These are phyloP conservation scores for Drosophila pseudoobscura DNA, from an alignment of 1,140 invertebrate species.

Conservation along the genomic window DNA sequence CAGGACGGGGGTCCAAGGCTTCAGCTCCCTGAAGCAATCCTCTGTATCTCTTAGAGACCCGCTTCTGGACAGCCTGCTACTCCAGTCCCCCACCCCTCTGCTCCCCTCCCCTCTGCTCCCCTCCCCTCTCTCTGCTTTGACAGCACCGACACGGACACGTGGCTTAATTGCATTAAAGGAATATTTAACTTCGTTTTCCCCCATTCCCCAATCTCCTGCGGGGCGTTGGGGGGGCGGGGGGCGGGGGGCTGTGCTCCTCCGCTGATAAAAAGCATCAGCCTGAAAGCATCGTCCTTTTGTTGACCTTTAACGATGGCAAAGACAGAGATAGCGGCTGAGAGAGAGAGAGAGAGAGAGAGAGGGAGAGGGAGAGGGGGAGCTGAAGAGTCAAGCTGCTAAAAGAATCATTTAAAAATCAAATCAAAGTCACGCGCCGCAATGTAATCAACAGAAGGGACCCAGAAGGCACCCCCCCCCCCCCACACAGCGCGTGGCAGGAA, in stretches of 20 bases:
- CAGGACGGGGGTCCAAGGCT: too few relatives aligned
- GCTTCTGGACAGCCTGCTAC: too few relatives aligned
- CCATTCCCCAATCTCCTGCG: neutral
- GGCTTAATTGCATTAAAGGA: slow-evolving; percentile 67
- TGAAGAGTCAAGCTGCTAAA: slow-evolving; percentile 60
- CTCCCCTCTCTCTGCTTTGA: slow-evolving; percentile 16
- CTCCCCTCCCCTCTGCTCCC: too few relatives aligned
- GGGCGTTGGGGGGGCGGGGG: too few relatives aligned
- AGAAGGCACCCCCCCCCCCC: neutral
- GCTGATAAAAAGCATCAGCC: slow-evolving; percentile 59
- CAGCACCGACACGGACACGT: slow-evolving; percentile 51
- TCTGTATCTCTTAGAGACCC: too few relatives aligned
- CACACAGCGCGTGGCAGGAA: neutral
- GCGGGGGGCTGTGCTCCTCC: neutral
- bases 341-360: slow-evolving; percentile 8
- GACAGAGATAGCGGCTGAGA: slow-evolving; percentile 7
- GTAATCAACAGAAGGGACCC: slow-evolving; percentile 61
- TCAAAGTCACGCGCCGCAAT: slow-evolving; percentile 80
- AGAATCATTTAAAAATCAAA: slow-evolving; percentile 81
- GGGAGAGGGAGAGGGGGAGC: neutral
- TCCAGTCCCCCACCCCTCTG: too few relatives aligned
- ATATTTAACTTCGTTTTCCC: slow-evolving; percentile 44
- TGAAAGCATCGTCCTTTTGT: slow-evolving; percentile 69
- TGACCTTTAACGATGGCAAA: slow-evolving; percentile 70
- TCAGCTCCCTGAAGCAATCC: too few relatives aligned